Evolutionary conservation across 2,888 invertebrate genomes (phyloP).

Genomic region (Ornithoptera priamus): DNA sequence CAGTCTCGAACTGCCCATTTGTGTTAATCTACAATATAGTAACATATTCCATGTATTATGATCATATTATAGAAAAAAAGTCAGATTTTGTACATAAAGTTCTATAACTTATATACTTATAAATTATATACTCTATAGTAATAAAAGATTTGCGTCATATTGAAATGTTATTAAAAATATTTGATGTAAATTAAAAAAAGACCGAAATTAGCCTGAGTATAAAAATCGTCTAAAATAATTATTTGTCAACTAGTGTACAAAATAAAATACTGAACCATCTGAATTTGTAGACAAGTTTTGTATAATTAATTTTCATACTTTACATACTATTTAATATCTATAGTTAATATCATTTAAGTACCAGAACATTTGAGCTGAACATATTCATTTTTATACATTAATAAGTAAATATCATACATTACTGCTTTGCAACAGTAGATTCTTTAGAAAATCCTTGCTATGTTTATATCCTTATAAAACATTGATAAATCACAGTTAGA

Average conservation of each 20-base stretch:
- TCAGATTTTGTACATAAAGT: neutral
- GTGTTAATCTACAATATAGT: neutral
- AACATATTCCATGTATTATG: neutral
- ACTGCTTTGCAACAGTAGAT: conserved; percentile 35
- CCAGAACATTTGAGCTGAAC: conserved; percentile 51
- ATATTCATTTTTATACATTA: conserved; percentile 30
- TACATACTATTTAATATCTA: neutral
- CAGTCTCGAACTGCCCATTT: neutral
- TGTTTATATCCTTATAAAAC: conserved; percentile 52
- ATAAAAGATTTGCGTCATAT: neutral
- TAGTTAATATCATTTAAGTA: conserved; percentile 43
- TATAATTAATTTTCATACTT: conserved; percentile 35
- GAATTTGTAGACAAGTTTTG: neutral
- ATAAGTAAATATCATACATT: conserved; percentile 20
- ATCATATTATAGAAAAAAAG: neutral
- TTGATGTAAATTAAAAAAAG: neutral
- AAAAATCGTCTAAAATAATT: conserved; percentile 32
- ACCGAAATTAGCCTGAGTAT: neutral
- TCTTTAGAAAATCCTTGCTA: conserved; percentile 38
- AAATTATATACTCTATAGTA: too few species aligned
- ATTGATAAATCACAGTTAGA: conserved; percentile 73
- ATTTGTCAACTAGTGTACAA: conserved; percentile 67
- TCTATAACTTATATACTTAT: too few species aligned
- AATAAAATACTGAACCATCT: conserved; percentile 42
- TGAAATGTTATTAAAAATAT: neutral